Evolutionary conservation across 2,888 invertebrate genomes (phyloP).

Genomic region (Autographa gamma): DNA sequence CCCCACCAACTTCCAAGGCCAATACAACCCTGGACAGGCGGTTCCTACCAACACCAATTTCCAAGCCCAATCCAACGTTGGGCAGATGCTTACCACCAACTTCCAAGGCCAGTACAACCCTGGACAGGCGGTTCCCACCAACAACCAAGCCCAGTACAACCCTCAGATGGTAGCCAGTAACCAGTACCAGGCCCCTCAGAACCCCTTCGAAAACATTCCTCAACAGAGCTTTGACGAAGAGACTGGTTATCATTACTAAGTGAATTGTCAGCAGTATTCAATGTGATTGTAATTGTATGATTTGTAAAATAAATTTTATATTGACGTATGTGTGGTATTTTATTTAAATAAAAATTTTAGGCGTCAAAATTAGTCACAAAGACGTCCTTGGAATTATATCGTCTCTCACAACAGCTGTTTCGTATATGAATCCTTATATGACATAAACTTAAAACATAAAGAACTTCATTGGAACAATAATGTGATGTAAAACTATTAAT

Average conservation of each 20-base stretch:
- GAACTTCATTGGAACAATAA: no score
- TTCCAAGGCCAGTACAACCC: slow-evolving; percentile 31
- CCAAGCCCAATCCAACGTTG: background rate
- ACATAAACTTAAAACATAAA: no score
- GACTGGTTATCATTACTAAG: slow-evolving; percentile 81
- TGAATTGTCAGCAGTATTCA: slow-evolving; percentile 24
- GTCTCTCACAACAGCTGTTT: no score
- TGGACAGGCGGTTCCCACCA: slow-evolving; percentile 50
- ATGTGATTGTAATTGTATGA: slow-evolving; percentile 52
- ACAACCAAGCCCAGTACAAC: no score
- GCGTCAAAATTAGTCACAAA: no score
- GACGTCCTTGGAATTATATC: no score
- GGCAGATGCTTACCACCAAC: slow-evolving; percentile 25
- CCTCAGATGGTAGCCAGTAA: slow-evolving; percentile 63
- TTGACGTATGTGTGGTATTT: slow-evolving; percentile 33
- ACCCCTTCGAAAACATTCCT: slow-evolving; percentile 69
- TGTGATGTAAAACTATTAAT: no score
- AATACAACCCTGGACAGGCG: no score
- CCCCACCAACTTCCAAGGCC: no score
- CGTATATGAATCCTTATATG: no score
- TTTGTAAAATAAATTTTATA: slow-evolving; percentile 56
- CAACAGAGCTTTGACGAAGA: slow-evolving; percentile 82
- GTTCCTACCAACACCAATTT: no score
- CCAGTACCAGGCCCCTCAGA: slow-evolving; percentile 79
- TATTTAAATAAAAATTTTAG: no score